Evolutionary conservation across 2,113 vertebrate genomes (phyloP).

Genomic region (Macquaria ambigua): DNA sequence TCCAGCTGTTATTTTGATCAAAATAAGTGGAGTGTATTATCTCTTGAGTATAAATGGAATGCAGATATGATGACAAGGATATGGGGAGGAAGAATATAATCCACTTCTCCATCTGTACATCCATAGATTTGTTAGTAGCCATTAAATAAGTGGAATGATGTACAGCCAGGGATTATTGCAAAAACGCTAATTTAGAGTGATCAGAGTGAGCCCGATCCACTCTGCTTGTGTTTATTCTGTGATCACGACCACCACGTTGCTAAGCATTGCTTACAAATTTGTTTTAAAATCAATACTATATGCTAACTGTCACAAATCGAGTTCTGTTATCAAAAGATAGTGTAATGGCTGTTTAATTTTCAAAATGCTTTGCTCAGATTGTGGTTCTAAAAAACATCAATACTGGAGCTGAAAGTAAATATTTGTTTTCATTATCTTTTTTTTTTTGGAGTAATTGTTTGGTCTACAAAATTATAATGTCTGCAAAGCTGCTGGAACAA

Average conservation of each 20-base stretch:
- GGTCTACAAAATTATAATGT: background rate
- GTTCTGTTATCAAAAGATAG: background rate
- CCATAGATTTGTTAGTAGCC: background rate
- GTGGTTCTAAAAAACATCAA: background rate
- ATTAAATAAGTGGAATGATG: slow-evolving; percentile 2
- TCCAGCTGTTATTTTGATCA: slow-evolving; percentile 27
- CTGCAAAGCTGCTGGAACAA: background rate
- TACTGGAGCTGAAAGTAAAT: background rate
- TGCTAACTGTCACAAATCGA: background rate
- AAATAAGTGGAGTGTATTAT: background rate
- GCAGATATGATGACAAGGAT: slow-evolving; percentile 4
- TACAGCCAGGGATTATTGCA: background rate
- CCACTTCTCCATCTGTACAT: background rate
- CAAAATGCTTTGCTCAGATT: no score
- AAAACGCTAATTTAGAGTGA: background rate
- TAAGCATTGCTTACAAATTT: background rate
- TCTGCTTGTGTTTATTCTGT: background rate
- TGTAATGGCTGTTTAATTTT: background rate
- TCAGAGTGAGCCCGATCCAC: background rate
- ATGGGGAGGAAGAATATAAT: background rate
- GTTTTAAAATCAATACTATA: background rate
- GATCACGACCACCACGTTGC: background rate
- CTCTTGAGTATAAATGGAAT: background rate
- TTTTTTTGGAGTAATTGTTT: no score
- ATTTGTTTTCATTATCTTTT: background rate